Evolutionary conservation across 2,888 invertebrate species (phyloP), one percentile per base, ranked within the genome.

Genomic region (Euphydryas editha): DNA sequence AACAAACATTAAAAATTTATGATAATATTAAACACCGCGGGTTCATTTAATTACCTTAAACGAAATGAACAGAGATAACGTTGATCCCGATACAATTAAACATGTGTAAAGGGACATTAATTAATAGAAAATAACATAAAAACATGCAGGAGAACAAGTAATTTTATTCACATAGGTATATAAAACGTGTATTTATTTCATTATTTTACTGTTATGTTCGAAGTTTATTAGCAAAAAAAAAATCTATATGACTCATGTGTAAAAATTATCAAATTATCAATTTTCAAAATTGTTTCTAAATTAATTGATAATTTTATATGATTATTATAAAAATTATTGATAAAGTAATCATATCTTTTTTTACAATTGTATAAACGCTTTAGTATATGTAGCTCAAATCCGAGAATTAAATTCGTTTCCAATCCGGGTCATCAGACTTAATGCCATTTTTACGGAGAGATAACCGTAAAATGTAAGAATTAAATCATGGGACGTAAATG

Each of bases 1-100:
- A 66, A 54, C 59, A 47, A 49, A 62, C 63, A 60, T 70, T 62
- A 70, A 70, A 63, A 68, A 70, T 68, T 65, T 64, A 70, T 61
- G 66, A 61, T 60, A 66, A 66, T 61, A 66, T 68, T 68, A 68
- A 70, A 54, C 64, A 62, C 42, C 36, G 62, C 20, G 46, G 42
- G 39, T 47, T 17, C 47, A 44, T 46, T 59, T 70, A 66, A 68
- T 66, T 63, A 66, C 63, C 54, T 36, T 56, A 58, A 70, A 63
- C 59, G 58, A 54, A 67, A 65, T 54, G 47, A 37, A 62, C 58
- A 51, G 44, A 20, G 30, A 36, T 67, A 59, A 69, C 51, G 59
- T 57, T 47, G 49, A 56, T 44, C 58, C 39, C 37, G 36, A 54
- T 61, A 69, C 61, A 67, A 59, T 44, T 54, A 46, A 62, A 62